phyloP scores from a whole-genome alignment of 2,797 vertebrate species.

The Urophycis tenuis region DNA sequence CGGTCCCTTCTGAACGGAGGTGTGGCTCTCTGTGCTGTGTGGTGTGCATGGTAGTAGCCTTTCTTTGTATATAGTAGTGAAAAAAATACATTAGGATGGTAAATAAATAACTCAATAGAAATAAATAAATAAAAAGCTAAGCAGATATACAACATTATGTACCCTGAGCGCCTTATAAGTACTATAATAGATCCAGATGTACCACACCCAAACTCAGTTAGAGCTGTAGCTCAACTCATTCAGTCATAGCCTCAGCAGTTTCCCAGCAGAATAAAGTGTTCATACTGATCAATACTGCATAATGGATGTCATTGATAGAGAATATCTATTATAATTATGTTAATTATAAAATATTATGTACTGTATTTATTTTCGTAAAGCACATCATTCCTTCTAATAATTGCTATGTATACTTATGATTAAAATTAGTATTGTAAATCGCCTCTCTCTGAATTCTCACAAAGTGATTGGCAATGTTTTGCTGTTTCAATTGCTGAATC shows the following conservation, averaged over 20 bases:
- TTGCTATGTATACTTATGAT: not conserved
- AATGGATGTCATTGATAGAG: not conserved
- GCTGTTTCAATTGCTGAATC: not conserved
- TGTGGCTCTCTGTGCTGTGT: conserved; percentile 7
- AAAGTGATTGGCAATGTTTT: not conserved
- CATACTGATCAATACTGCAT: conserved; percentile 6
- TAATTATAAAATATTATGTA: conserved; percentile 2
- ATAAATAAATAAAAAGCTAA: conserved; percentile 40
- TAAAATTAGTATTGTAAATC: not conserved
- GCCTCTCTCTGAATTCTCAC: not conserved
- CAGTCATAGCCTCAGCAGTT: not conserved
- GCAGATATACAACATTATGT: conserved; percentile 19
- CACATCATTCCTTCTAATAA: not conserved
- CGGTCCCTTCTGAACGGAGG: not conserved
- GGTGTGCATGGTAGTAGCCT: not conserved
- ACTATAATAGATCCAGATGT: not conserved
- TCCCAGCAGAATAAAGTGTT: not conserved
- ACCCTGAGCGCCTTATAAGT: conserved; percentile 33
- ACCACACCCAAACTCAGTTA: not conserved
- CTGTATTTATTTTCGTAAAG: not conserved
- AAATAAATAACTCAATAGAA: not conserved
- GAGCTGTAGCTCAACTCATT: not conserved
- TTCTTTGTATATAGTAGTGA: conserved; percentile 24
- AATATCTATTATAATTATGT: conserved; percentile 6
- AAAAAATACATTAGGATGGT: conserved; percentile 16